These are phyloP conservation scores for Eristalinus aeneus DNA, from an alignment of 2,888 invertebrate species.

Conservation along the genomic window DNA sequence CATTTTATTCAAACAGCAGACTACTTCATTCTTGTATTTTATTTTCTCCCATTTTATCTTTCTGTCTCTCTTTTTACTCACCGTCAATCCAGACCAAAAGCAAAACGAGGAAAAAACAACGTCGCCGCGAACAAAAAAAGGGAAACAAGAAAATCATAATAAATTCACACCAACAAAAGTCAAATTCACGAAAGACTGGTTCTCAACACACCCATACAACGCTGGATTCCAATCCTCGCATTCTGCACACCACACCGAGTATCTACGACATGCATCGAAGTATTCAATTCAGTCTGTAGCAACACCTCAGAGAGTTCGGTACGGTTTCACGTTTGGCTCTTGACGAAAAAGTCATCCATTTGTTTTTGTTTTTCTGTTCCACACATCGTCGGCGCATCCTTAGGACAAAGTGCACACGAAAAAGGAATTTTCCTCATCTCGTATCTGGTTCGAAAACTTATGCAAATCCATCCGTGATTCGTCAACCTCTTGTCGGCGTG, in stretches of 20 bases:
- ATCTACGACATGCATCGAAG: constrained; percentile 66
- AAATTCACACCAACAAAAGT: constrained; percentile 71
- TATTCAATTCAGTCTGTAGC: constrained; percentile 69
- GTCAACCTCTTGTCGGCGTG: not conserved
- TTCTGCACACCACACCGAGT: constrained; percentile 56
- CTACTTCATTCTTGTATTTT: constrained; percentile 52
- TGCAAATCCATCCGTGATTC: not conserved
- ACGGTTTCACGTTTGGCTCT: constrained; percentile 63
- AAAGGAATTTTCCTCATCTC: not conserved
- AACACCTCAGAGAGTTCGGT: constrained; percentile 68
- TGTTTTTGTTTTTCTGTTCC: constrained; percentile 9
- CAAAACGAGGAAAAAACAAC: not conserved
- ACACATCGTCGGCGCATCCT: not conserved
- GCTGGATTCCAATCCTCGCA: constrained; percentile 57
- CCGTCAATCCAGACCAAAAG: constrained; percentile 34
- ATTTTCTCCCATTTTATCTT: constrained; percentile 34
- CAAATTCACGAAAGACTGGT: constrained; percentile 72
- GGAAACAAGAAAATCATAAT: constrained; percentile 68
- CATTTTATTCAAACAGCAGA: constrained; percentile 42
- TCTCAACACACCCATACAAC: constrained; percentile 62
- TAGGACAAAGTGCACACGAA: not conserved
- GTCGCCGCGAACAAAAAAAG: constrained; percentile 12
- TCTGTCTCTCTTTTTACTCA: constrained; percentile 50
- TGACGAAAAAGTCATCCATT: constrained; percentile 1
- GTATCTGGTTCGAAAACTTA: not conserved